Base-by-base conservation (phyloP, 2,888 invertebrate species). In the Nomada fucata region DNA sequence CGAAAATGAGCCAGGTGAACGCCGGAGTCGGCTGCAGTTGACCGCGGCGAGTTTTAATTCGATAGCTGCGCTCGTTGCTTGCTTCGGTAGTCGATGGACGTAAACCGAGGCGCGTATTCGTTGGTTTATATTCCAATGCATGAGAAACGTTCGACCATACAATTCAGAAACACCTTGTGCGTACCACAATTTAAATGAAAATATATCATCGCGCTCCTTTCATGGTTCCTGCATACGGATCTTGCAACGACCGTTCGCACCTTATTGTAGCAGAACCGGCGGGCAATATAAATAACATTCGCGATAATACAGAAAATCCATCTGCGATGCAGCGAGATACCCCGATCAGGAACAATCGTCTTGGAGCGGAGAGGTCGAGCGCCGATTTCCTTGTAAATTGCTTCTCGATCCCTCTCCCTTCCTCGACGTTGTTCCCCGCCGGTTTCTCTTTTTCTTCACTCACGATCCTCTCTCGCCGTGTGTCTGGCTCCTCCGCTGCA, bases 301-400 rank as follows among this genome's bases (percentile, higher is more conserved):
- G 52, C 71, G 75, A 87, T 86, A 87, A 83, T 82, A 79, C 64
- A 67, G 74, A 82, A 87, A 86, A 83, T 83, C 76, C 81, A 87
- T 88, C 81, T 78, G 77, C 82, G 83, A 79, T 86, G 74, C 64
- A 26, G 20, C 68, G 57, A 65, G 76, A 76, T 77, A 80, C 77
- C 59, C 71, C 79, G 79, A 74, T 67, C 79, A 79, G 85, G 80
- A 85, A 83, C 87, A 87, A 86, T 85, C 85, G 88, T 42, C 78
- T 50, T 60, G 70, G 64, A 72, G 36, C 71, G 67, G 75, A 74
- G 75, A 81, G 81, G 81, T 69, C 73, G 80, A 85, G 76, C 75
- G 81, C 79, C 79, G 89, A 89, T 91, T 89, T 90, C 86, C 86
- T 88, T 85, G 87, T 88, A 91, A 91, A 91, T 91, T 91, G 89